Base-by-base conservation (phyloP, 2,797 vertebrate species). In the Babyrousa celebensis region DNA sequence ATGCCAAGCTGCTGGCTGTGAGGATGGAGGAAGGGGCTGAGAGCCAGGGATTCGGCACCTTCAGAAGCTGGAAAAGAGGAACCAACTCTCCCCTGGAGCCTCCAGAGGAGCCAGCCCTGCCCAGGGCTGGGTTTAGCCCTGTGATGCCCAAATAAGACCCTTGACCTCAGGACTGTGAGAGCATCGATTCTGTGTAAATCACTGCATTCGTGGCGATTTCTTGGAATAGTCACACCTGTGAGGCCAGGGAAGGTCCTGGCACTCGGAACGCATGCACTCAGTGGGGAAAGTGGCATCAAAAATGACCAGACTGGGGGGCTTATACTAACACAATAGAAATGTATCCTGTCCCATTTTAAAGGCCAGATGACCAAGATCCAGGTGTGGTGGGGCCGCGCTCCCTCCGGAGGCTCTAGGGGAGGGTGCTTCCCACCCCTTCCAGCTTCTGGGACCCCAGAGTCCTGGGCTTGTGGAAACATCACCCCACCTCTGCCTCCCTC, bases 1-100 rank as follows among this genome's bases (percentile, higher is more conserved):
- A 67, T 3, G 52, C 29, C 16, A 14, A 0, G 0, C 75, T 43
- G 6, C 25, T 1, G 48, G 60, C 21, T 68, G 23, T 36, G 48
- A 54, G 10, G 18, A 14, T 1, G 58, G 21, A 52, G 6, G 12
- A 21, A 74, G 89, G 70, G 58, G 32, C 43, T 16, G 18, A 0
- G 0, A 65, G 36, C 48, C 15, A 32, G 48, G 65, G 16, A 32
- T 2, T 3, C 0, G 6, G 77, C 0, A 1, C 65, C 65, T 72
- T 79, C 12, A 6, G 23, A 79, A 75, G 48, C 58, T 12, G 32
- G 17, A 10, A 29, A 48, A 40, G 32, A 5, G n/a, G 43, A 32
- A 36, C 36, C 0, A 0, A 1, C 29, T 25, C 54, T 82, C 43
- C n/a, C 40, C 21, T 8, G 5, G 43, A n/a, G 27, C 3, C 21